phyloP scores from a whole-genome alignment of 2,113 vertebrate species.

The Lanius collurio region DNA sequence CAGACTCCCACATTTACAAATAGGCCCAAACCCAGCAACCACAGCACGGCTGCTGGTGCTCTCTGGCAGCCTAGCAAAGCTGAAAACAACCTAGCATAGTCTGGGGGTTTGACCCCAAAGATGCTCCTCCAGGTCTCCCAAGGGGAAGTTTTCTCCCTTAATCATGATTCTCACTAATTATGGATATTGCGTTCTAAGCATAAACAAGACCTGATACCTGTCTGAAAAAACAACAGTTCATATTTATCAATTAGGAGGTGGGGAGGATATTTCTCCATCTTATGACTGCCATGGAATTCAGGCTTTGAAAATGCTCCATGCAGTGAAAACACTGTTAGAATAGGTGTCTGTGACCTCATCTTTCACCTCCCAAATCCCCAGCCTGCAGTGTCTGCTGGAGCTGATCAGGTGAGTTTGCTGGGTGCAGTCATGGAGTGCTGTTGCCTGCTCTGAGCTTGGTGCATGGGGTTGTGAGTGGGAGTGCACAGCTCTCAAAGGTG shows the following conservation, averaged over 20 bases:
- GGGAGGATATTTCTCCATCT: background rate
- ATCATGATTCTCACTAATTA: background rate
- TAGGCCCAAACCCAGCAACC: background rate
- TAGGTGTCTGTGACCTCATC: conserved; percentile 68
- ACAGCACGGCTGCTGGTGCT: background rate
- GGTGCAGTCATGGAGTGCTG: fast-evolving
- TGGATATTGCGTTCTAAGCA: background rate
- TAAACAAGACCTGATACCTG: background rate
- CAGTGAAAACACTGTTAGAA: conserved; percentile 65
- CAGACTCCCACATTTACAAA: background rate
- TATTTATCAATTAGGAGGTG: background rate
- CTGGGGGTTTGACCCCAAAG: background rate
- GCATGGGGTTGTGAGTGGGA: fast-evolving
- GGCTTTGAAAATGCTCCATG: conserved; percentile 73
- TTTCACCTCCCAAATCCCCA: conserved; percentile 70
- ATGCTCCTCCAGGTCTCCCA: background rate
- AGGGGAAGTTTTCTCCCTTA: background rate
- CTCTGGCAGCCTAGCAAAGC: background rate
- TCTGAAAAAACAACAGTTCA: background rate
- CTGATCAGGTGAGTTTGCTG: conserved; percentile 41
- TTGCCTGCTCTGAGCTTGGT: background rate
- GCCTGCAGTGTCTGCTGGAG: conserved; percentile 23
- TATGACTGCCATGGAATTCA: background rate
- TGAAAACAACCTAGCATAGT: background rate
- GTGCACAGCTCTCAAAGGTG: background rate